phyloP scores from a whole-genome alignment of 2,888 invertebrate genomes.

The Muschampia plurimacula region DNA sequence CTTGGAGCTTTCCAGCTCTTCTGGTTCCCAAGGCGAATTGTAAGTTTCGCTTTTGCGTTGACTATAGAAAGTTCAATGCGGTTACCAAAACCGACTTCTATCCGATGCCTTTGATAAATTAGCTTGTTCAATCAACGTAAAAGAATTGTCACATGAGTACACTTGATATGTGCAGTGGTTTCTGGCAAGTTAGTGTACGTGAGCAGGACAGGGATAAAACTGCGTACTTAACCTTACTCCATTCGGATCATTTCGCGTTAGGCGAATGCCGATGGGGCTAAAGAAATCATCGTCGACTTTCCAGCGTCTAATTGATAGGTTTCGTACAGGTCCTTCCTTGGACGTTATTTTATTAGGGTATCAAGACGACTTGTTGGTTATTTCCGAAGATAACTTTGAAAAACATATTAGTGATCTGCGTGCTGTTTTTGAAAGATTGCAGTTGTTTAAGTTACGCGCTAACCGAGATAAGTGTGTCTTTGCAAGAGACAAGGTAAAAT shows the following conservation, averaged over 20 bases:
- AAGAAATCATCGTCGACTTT: neutral
- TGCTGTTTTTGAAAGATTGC: constrained; percentile 10
- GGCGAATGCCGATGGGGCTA: neutral
- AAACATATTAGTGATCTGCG: constrained; percentile 6
- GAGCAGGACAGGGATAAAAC: constrained; percentile 50
- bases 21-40: too few relatives aligned
- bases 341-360: neutral
- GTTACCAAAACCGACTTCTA: too few relatives aligned
- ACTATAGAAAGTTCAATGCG: too few relatives aligned
- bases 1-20: too few relatives aligned
- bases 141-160: too few relatives aligned
- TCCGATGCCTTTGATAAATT: too few relatives aligned
- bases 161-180: too few relatives aligned
- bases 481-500: neutral
- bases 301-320: constrained; percentile 3
- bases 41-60: too few relatives aligned
- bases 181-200: constrained; percentile 51
- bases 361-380: constrained; percentile 1
- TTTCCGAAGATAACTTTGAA: neutral
- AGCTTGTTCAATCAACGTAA: too few relatives aligned
- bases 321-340: neutral
- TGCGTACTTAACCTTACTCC: constrained; percentile 43
- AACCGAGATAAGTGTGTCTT: constrained; percentile 18
- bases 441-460: constrained; percentile 8
- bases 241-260: neutral